phyloP scores from a whole-genome alignment of 92 coral and sea anemone genomes.

The Porites cylindrica region DNA sequence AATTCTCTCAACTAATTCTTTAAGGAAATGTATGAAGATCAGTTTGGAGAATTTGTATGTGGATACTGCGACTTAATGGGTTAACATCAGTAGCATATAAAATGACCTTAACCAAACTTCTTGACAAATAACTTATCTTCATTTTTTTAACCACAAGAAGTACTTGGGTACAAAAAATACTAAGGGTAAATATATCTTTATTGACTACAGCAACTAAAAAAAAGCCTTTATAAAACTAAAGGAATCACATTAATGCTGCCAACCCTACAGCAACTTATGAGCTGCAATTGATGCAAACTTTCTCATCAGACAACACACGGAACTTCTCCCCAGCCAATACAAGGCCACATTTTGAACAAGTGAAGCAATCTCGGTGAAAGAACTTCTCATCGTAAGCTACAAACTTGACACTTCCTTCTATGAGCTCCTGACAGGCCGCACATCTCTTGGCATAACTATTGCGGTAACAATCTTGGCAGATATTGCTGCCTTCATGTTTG shows the following conservation, averaged over 20 bases:
- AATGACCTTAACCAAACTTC: no score
- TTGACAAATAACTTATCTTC: no score
- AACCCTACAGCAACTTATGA: conserved; percentile 17
- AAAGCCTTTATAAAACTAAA: no score
- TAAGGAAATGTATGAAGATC: no score
- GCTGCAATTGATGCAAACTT: conserved; percentile 82
- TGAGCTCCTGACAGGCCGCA: conserved; percentile 80
- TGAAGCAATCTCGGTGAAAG: conserved; percentile 96
- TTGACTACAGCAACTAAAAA: no score
- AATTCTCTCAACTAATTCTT: no score
- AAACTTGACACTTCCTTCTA: conserved; percentile 97
- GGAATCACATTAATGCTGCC: neutral
- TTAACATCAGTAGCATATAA: no score
- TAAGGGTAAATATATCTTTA: no score
- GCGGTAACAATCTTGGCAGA: conserved; percentile 96
- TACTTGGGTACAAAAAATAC: no score
- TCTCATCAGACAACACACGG: conserved; percentile 77
- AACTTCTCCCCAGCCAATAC: conserved; percentile 95
- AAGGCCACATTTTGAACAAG: conserved; percentile 84
- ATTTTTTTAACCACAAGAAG: no score
- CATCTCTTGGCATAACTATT: conserved; percentile 89
- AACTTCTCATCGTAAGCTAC: conserved; percentile 93
- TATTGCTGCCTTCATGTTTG: conserved; percentile 87
- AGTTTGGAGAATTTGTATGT: no score
- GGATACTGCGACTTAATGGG: no score